Evolutionary conservation across 30 jellyfish, hydroid and myxozoan species (phyloP).

Genomic region (Pseudorhiza aurosa): DNA sequence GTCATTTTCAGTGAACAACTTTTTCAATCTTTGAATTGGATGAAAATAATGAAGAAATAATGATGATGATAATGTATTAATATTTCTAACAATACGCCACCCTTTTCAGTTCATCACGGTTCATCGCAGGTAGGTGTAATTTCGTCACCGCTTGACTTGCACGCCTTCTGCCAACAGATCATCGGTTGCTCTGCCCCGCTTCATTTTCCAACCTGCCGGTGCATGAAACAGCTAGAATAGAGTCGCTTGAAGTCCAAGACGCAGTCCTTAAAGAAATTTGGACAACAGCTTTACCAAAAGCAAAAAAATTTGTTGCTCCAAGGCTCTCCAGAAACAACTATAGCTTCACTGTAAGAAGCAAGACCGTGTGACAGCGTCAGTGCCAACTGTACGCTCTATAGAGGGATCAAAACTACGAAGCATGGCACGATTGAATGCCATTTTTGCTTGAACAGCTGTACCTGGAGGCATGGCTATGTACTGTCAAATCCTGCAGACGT

Average conservation of each 20-base stretch:
- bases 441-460: slow-evolving; percentile 5
- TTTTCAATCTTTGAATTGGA: too few species aligned
- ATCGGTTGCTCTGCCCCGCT: too few species aligned
- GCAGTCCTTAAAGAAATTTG: slow-evolving; percentile 17
- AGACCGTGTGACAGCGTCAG: slow-evolving; percentile 6
- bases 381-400: slow-evolving; percentile 2
- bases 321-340: slow-evolving; percentile 31
- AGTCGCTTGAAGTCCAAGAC: slow-evolving; percentile 17
- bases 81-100: too few species aligned
- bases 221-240: not conserved
- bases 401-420: not conserved
- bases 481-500: not conserved
- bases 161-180: too few species aligned
- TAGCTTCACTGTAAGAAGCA: slow-evolving; percentile 13
- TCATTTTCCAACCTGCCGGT: too few species aligned
- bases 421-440: not conserved
- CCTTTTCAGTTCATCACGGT: too few species aligned
- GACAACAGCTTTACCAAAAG: slow-evolving; percentile 36
- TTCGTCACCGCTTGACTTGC: too few species aligned
- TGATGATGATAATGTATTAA: too few species aligned
- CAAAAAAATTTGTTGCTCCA: slow-evolving; percentile 7
- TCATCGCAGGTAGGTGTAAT: too few species aligned
- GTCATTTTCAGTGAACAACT: too few species aligned
- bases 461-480: not conserved
- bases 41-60: too few species aligned